Percentiles rank a stretch among this genome's conserved stretches.
Evolutionary conservation across 1,140 invertebrate genomes (phyloP).

Genomic region (Anadara kagoshimensis): DNA sequence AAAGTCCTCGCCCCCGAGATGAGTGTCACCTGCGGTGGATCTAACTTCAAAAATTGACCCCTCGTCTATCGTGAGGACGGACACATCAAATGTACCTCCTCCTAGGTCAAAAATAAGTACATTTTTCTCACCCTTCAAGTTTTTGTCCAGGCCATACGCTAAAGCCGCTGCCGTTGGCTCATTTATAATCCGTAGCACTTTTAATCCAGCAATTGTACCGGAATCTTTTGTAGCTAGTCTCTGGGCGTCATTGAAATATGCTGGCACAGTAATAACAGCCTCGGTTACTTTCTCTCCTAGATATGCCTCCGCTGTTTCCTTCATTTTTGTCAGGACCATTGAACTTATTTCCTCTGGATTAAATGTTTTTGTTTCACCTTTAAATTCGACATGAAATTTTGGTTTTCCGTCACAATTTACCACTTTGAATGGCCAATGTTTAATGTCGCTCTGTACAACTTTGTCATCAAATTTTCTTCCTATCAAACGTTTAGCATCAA

Average conservation of each 20-base stretch:
- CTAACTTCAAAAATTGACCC: constrained; percentile 91
- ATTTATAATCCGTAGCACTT: constrained; percentile 75
- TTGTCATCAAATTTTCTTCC: constrained; percentile 85
- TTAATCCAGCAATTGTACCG: constrained; percentile 77
- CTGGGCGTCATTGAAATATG: constrained; percentile 76
- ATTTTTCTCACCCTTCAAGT: constrained; percentile 71
- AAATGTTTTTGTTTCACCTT: constrained; percentile 91
- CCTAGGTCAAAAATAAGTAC: constrained; percentile 90
- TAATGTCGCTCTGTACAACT: constrained; percentile 81
- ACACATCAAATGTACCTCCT: constrained; percentile 97
- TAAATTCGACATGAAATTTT: constrained; percentile 89
- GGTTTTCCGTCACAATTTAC: constrained; percentile 89
- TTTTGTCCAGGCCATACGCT: constrained; percentile 75
- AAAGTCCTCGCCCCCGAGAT: constrained; percentile 84
- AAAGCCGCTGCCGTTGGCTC: constrained; percentile 76
- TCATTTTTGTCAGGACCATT: constrained; percentile 92
- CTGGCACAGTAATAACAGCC: constrained; percentile 69
- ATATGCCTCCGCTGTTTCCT: constrained; percentile 94
- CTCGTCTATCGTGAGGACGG: constrained; percentile 93
- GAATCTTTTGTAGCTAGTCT: constrained; percentile 74
- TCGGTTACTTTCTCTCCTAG: constrained; percentile 47
- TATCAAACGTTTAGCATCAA: constrained; percentile 85
- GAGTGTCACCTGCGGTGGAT: constrained; percentile 95
- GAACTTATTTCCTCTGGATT: constrained; percentile 93
- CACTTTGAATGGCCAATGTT: constrained; percentile 84